Percentiles rank a stretch among this genome's conserved stretches.
phyloP scores from a whole-genome alignment of 2,113 vertebrate genomes.

The Neolamprologus devosi region DNA sequence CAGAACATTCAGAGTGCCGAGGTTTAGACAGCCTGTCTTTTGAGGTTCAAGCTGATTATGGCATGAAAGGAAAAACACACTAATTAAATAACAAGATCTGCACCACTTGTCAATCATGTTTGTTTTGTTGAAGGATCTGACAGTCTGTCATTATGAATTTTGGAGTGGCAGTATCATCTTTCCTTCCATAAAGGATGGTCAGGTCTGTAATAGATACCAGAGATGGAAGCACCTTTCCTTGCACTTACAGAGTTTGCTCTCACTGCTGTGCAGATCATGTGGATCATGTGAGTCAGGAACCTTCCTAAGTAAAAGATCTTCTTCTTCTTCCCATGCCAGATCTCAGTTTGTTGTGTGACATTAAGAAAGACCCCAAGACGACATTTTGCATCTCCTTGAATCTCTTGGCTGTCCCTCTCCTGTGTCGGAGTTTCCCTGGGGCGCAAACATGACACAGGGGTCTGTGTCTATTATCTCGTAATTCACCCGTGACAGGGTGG shows the following conservation, averaged over 20 bases:
- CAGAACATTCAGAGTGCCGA: background rate
- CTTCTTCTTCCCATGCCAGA: background rate
- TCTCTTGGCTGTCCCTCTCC: background rate
- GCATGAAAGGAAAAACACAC: background rate
- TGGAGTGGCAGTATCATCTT: background rate
- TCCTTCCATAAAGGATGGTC: background rate
- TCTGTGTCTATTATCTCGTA: background rate
- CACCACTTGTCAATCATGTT: background rate
- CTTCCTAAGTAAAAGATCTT: background rate
- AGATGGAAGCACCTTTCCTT: background rate
- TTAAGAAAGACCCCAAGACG: background rate
- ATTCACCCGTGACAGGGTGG: background rate
- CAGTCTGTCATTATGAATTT: background rate
- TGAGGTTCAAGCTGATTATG: background rate
- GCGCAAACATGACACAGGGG: background rate
- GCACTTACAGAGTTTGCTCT: background rate
- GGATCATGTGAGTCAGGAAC: background rate
- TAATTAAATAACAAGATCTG: background rate
- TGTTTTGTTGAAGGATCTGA: background rate
- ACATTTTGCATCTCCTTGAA: background rate
- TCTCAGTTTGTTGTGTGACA: background rate
- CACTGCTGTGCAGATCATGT: background rate
- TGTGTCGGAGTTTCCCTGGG: background rate
- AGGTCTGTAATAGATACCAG: background rate
- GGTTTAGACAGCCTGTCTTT: background rate